phyloP scores from a whole-genome alignment of 2,113 vertebrate genomes.

The Protomyctophum bolini region DNA sequence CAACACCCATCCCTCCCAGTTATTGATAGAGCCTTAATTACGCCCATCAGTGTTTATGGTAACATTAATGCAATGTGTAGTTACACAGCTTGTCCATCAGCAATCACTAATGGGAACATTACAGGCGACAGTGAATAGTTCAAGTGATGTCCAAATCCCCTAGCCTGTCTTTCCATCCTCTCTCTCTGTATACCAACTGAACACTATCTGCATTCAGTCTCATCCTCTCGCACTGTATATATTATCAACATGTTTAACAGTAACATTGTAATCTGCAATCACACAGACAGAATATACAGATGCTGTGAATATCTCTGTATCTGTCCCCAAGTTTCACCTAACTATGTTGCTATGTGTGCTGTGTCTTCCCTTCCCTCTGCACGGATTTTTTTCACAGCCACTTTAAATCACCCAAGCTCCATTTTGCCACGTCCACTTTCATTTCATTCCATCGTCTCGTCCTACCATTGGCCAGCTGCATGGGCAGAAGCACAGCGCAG shows the following conservation, averaged over 20 bases:
- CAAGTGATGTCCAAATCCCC: not conserved
- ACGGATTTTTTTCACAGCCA: slow-evolving; percentile 53
- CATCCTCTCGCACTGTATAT: not conserved
- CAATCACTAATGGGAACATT: slow-evolving; percentile 36
- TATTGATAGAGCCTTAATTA: slow-evolving; percentile 63
- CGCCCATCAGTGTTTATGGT: slow-evolving; percentile 48
- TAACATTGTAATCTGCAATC: not conserved
- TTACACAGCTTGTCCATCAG: slow-evolving; percentile 48
- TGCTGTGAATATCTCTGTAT: slow-evolving; percentile 6
- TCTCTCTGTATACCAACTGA: not conserved
- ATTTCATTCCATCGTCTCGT: slow-evolving; percentile 48
- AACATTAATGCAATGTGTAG: slow-evolving; percentile 46
- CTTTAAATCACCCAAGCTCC: slow-evolving; percentile 57
- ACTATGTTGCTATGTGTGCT: not conserved
- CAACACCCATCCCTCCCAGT: slow-evolving; percentile 40
- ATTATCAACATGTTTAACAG: slow-evolving; percentile 5
- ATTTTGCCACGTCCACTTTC: slow-evolving; percentile 65
- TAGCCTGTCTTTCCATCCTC: not conserved
- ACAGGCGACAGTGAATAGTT: slow-evolving; percentile 11
- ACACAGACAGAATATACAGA: too few relatives aligned
- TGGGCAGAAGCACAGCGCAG: slow-evolving; percentile 53
- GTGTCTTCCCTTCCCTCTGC: slow-evolving; percentile 14
- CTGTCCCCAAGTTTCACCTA: not conserved
- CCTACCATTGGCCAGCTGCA: slow-evolving; percentile 42
- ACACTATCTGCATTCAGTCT: not conserved